Evolutionary conservation across 92 coral and sea anemone species (phyloP).

Genomic region (Paragorgia papillata): DNA sequence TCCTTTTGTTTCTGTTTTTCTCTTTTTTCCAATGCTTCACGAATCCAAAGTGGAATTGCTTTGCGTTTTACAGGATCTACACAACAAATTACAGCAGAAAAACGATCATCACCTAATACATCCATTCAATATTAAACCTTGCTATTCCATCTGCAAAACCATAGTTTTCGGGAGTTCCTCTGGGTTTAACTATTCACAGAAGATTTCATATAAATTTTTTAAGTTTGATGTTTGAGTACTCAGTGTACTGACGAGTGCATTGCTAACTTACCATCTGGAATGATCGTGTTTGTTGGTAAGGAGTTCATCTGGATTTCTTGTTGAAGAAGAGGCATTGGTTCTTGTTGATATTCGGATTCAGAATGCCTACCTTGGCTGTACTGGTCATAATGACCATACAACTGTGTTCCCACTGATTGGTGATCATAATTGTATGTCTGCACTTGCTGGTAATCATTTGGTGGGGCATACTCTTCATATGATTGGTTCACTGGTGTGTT

Average conservation of each 20-base stretch:
- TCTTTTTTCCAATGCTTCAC: slow-evolving; percentile 95
- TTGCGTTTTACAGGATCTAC: slow-evolving; percentile 83
- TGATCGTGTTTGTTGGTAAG: slow-evolving; percentile 20
- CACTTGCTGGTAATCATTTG: slow-evolving; percentile 58
- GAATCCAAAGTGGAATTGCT: slow-evolving; percentile 94
- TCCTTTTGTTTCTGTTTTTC: slow-evolving; percentile 85
- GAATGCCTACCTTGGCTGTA: slow-evolving; percentile 36
- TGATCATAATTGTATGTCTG: slow-evolving; percentile 60
- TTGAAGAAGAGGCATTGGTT: slow-evolving; percentile 23
- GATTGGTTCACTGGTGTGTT: not conserved
- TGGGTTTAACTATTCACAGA: no score
- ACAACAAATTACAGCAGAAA: no score
- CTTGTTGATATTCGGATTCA: not conserved
- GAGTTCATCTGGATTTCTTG: slow-evolving; percentile 5
- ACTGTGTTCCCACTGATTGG: slow-evolving; percentile 66
- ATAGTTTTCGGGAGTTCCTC: no score
- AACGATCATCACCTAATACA: no score
- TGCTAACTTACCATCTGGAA: not conserved
- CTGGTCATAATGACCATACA: slow-evolving; percentile 76
- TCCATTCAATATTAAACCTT: no score
- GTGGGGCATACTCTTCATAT: not conserved
- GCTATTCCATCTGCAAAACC: no score
- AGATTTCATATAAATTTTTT: no score
- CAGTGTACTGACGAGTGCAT: no score
- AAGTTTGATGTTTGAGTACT: no score